These are phyloP conservation scores for Novumbra hubbsi DNA, from an alignment of 2,797 vertebrate genomes.

Conservation along the genomic window DNA sequence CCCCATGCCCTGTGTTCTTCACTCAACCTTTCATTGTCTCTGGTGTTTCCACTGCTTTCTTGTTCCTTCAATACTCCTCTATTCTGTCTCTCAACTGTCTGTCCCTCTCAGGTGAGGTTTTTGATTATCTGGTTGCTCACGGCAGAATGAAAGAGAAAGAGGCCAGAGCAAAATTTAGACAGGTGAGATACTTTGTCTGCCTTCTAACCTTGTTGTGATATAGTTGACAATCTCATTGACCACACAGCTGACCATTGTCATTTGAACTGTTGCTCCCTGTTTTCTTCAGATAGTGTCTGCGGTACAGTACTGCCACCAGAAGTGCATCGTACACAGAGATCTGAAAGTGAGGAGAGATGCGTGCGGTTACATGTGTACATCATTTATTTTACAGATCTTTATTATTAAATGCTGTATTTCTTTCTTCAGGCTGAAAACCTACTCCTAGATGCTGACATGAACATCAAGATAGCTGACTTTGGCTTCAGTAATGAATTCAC, in stretches of 20 bases:
- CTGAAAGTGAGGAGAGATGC: conserved; percentile 80
- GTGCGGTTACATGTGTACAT: background rate
- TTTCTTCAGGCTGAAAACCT: conserved; percentile 91
- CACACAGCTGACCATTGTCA: too few species aligned
- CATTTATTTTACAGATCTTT: background rate
- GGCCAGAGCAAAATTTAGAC: conserved; percentile 95
- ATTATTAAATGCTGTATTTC: background rate
- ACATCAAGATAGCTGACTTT: conserved; percentile 99
- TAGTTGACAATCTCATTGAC: background rate
- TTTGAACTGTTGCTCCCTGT: background rate
- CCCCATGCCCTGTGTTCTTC: background rate
- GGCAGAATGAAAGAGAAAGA: conserved; percentile 98
- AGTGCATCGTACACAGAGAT: conserved; percentile 93
- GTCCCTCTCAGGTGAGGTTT: conserved; percentile 84
- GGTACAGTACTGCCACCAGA: conserved; percentile 96
- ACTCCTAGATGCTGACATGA: conserved; percentile 97
- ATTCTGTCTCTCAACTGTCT: conserved; percentile 5
- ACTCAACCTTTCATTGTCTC: background rate
- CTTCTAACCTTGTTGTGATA: background rate
- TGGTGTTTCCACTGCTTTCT: background rate
- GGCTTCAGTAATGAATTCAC: conserved; percentile 99
- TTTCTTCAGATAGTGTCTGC: conserved; percentile 88
- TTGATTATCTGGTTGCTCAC: conserved; percentile 95
- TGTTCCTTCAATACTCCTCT: background rate
- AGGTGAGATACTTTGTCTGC: conserved; percentile 77